These are phyloP conservation scores for Lepus americanus DNA, from an alignment of 2,113 vertebrate genomes.

Conservation along the genomic window DNA sequence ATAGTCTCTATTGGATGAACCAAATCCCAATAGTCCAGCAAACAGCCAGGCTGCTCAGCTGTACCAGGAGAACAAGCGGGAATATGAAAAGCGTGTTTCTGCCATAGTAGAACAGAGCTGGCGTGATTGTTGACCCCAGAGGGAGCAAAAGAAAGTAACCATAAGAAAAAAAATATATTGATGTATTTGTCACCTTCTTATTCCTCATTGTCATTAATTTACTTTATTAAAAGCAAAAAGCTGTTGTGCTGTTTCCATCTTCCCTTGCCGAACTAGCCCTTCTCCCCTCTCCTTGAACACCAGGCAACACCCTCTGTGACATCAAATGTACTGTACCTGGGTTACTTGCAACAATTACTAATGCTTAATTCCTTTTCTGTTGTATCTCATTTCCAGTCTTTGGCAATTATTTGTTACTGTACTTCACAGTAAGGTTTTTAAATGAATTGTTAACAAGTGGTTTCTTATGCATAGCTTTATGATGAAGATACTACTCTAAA, in stretches of 20 bases:
- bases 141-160: slow-evolving; percentile 90
- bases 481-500: slow-evolving; percentile 87
- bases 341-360: slow-evolving; percentile 93
- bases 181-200: slow-evolving; percentile 90
- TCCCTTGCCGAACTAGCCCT: slow-evolving; percentile 88
- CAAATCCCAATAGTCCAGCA: slow-evolving; percentile 98
- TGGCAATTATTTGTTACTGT: slow-evolving; percentile 85
- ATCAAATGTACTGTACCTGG: slow-evolving; percentile 96
- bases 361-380: slow-evolving; percentile 85
- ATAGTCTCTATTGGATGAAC: slow-evolving; percentile 98
- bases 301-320: slow-evolving; percentile 91
- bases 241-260: slow-evolving; percentile 93
- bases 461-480: slow-evolving; percentile 87
- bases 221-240: slow-evolving; percentile 94
- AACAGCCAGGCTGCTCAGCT: slow-evolving; percentile 99
- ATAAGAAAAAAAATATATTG: slow-evolving; percentile 89
- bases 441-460: slow-evolving; percentile 87
- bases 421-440: slow-evolving; percentile 89
- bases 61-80: slow-evolving; percentile 99
- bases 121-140: slow-evolving; percentile 97
- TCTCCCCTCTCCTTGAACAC: slow-evolving; percentile 86
- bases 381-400: slow-evolving; percentile 84
- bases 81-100: slow-evolving; percentile 99
- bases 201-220: slow-evolving; percentile 92
- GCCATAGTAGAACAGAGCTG: slow-evolving; percentile 99